These are phyloP conservation scores for Drosophila tsacasi DNA, from an alignment of 1,140 invertebrate species.

Conservation along the genomic window DNA sequence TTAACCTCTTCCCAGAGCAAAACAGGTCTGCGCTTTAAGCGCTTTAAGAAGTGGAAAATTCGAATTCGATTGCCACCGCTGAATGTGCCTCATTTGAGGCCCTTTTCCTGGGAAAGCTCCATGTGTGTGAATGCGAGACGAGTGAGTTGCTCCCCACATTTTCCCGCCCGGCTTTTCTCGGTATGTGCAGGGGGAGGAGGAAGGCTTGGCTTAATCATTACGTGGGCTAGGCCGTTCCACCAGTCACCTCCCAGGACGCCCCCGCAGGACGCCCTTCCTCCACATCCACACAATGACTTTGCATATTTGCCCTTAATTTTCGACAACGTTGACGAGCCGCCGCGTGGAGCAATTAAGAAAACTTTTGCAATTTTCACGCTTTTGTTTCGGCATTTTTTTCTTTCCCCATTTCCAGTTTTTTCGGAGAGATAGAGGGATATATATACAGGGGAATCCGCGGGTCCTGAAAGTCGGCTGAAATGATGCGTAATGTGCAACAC, in stretches of 20 bases:
- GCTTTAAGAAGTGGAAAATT: constrained; percentile 35
- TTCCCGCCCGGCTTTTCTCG: background rate
- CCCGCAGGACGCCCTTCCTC: background rate
- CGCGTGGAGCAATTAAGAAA: constrained; percentile 76
- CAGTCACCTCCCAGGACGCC: background rate
- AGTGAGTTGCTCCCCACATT: constrained; percentile 8
- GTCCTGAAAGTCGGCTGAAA: constrained; percentile 48
- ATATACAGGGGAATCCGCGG: constrained; percentile 5
- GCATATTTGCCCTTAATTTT: constrained; percentile 81
- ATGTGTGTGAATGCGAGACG: constrained; percentile 33
- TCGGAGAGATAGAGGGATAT: constrained; percentile 7
- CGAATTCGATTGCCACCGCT: constrained; percentile 55
- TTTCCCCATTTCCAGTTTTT: constrained; percentile 11
- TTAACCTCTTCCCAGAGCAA: constrained; percentile 14
- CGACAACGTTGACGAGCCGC: constrained; percentile 53
- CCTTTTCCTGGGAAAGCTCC: constrained; percentile 35
- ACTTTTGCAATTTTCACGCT: constrained; percentile 81
- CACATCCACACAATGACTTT: constrained; percentile 68
- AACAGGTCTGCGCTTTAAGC: background rate
- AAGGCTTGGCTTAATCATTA: constrained; percentile 70
- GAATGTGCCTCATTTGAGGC: constrained; percentile 54
- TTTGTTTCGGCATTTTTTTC: constrained; percentile 63
- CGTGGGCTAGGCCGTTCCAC: constrained; percentile 29
- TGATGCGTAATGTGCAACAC: constrained; percentile 78
- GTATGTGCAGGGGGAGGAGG: constrained; percentile 2